A percentile compares a stretch with the other conserved stretches of the same genome.
phyloP scores from a whole-genome alignment of 2,113 vertebrate genomes.

The Leucopsar rothschildi region DNA sequence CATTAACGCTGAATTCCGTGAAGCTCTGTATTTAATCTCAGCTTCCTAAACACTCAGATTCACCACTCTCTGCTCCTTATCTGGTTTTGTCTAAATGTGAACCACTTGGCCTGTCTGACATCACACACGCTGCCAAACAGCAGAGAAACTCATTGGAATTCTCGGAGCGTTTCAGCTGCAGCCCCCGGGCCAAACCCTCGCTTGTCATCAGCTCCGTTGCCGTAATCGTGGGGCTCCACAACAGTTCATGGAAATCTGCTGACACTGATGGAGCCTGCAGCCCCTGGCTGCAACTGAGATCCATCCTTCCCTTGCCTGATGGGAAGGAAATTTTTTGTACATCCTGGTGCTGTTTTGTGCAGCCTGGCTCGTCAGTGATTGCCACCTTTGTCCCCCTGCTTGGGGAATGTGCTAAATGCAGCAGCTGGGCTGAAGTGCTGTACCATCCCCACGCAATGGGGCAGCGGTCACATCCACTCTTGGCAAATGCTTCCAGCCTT shows the following conservation, averaged over 20 bases:
- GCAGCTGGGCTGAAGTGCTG: conserved; percentile 1
- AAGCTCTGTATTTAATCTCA: not conserved
- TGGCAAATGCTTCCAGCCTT: conserved; percentile 45
- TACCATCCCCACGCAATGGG: conserved; percentile 42
- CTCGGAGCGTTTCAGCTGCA: not conserved
- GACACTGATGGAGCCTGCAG: not conserved
- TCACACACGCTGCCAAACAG: not conserved
- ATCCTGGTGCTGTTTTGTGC: conserved; percentile 36
- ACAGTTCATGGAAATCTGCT: not conserved
- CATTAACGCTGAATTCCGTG: not conserved
- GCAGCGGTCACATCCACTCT: conserved; percentile 54
- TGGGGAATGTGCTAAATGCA: not conserved
- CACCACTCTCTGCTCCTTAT: not conserved
- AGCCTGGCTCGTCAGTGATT: not conserved
- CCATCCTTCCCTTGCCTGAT: not conserved
- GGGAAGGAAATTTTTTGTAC: conserved; percentile 33
- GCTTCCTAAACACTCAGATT: not conserved
- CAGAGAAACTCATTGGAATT: not conserved
- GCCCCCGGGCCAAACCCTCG: not conserved
- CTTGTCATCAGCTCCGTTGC: not conserved
- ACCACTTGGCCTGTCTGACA: not conserved
- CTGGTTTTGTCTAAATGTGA: not conserved
- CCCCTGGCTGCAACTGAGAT: not conserved
- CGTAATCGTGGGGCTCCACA: not conserved
- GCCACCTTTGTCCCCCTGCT: conserved; percentile 35